phyloP scores from a whole-genome alignment of 2,113 vertebrate species.

The Nesoenas mayeri region DNA sequence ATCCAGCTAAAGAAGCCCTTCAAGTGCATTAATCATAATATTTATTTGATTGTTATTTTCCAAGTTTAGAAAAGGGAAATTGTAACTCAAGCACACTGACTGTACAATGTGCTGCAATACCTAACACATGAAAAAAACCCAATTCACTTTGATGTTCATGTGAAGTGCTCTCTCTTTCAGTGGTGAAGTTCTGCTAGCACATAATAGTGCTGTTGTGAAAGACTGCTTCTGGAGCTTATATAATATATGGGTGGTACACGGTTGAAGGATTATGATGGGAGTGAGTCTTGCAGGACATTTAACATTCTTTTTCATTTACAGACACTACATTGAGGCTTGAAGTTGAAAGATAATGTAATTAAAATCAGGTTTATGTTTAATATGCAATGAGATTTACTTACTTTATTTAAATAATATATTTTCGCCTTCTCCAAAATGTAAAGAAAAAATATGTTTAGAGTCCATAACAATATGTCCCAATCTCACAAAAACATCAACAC shows the following conservation, averaged over 20 bases:
- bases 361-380: neutral
- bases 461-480: neutral
- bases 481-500: neutral
- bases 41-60: neutral
- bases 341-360: neutral
- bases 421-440: neutral
- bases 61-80: neutral
- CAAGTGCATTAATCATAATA: neutral
- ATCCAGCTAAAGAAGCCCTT: neutral
- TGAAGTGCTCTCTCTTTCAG: neutral
- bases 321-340: neutral
- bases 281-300: neutral
- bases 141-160: neutral
- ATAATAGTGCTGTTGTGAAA: neutral
- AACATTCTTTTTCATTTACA: neutral
- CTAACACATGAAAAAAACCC: neutral
- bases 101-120: neutral
- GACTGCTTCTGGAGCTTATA: neutral
- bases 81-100: neutral
- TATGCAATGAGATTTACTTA: neutral
- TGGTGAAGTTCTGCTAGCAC: neutral
- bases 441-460: neutral
- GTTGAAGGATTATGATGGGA: neutral
- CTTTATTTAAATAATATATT: neutral
- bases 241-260: rapidly evolving